Percentiles rank a stretch among this genome's conserved stretches.
Evolutionary conservation across 2,888 invertebrate species (phyloP).

Genomic region (Chrysolina haemoptera): DNA sequence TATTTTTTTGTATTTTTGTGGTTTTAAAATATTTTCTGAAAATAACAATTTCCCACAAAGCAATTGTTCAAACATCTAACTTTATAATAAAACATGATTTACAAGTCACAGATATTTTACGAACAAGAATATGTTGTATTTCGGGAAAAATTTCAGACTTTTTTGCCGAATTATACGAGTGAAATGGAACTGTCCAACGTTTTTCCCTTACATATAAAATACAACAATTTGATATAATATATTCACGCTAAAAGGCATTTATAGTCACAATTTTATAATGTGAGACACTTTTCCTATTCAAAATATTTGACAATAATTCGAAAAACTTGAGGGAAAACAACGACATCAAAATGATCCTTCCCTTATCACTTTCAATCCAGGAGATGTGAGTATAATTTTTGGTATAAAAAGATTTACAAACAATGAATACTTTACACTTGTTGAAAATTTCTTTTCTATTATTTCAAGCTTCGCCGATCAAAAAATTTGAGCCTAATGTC

Average conservation of each 20-base stretch:
- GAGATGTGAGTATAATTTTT: background rate
- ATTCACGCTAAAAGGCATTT: constrained; percentile 71
- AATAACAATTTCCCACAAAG: constrained; percentile 74
- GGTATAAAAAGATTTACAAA: background rate
- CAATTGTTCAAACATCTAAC: constrained; percentile 72
- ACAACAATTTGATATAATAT: constrained; percentile 68
- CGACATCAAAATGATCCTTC: too few species aligned
- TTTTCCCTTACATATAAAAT: constrained; percentile 66
- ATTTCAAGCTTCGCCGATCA: background rate
- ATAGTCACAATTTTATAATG: constrained; percentile 70
- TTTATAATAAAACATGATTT: constrained; percentile 68
- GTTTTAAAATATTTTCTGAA: constrained; percentile 73
- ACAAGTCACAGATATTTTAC: constrained; percentile 69
- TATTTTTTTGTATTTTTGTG: constrained; percentile 70
- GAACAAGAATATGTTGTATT: constrained; percentile 69
- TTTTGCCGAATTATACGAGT: constrained; percentile 34
- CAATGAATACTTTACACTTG: background rate
- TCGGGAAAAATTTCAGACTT: constrained; percentile 58
- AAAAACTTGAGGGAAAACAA: background rate
- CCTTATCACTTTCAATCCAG: too few species aligned
- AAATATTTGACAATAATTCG: constrained; percentile 30
- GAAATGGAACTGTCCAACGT: constrained; percentile 56
- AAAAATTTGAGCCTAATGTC: background rate
- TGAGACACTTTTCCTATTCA: constrained; percentile 57
- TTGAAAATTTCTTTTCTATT: background rate